Percentiles rank a stretch among this genome's conserved stretches.
Conservation (phyloP, 2,888 invertebrate species). For the Apamea crenata region DNA sequence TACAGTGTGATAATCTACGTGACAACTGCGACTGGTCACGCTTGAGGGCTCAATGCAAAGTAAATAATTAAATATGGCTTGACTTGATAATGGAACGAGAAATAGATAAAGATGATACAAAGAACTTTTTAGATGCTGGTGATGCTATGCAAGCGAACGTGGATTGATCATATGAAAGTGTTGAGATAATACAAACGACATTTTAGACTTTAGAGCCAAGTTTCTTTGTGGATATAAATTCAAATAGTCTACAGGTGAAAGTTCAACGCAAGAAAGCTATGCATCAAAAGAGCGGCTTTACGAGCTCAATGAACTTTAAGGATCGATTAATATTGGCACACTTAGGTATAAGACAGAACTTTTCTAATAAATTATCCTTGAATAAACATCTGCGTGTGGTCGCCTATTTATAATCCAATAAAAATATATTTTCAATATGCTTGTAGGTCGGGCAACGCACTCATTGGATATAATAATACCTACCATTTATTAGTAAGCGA, state of each 20-base stretch:
- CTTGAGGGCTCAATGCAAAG: conserved; percentile 22
- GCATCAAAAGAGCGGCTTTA: conserved; percentile 14
- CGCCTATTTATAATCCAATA: conserved; percentile 50
- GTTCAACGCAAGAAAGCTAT: conserved; percentile 17
- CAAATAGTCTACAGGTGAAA: neutral
- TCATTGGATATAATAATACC: conserved; percentile 16
- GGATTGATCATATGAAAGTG: neutral
- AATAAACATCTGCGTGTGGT: conserved; percentile 55
- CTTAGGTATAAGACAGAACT: conserved; percentile 33
- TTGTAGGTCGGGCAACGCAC: conserved; percentile 55
- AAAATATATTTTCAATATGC: conserved; percentile 42
- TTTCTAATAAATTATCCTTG: conserved; percentile 47
- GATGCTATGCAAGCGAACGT: neutral
- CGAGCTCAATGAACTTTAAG: conserved; percentile 50
- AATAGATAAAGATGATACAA: neutral
- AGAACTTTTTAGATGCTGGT: too few relatives aligned
- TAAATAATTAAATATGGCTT: conserved; percentile 17
- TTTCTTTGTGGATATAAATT: neutral
- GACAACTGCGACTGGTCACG: conserved; percentile 25
- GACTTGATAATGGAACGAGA: neutral
- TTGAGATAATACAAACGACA: neutral
- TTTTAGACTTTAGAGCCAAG: neutral
- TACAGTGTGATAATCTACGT: conserved; percentile 37
- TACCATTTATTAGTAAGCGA: conserved; percentile 6
- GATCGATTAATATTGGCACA: conserved; percentile 39